These are phyloP conservation scores for Schizotus pectinicornis DNA, from an alignment of 2,888 invertebrate species.

Conservation along the genomic window DNA sequence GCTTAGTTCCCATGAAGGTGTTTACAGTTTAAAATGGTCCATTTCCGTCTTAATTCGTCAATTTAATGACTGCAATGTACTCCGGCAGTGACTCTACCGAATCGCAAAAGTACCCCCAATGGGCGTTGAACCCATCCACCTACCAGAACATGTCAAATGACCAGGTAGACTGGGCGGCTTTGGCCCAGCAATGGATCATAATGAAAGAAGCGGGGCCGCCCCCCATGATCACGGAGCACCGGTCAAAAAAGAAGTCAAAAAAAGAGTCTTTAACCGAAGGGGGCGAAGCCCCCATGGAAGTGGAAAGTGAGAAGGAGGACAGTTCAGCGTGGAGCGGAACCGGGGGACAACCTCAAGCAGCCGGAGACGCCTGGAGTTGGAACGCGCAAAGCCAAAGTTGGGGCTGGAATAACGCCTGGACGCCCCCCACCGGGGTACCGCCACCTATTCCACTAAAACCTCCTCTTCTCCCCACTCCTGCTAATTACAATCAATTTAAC, in stretches of 20 bases:
- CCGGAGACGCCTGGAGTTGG: constrained; percentile 50
- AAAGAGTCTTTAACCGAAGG: constrained; percentile 58
- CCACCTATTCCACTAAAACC: constrained; percentile 45
- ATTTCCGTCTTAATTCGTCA: not conserved
- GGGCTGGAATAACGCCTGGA: constrained; percentile 56
- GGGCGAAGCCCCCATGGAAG: constrained; percentile 89
- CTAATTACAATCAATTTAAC: constrained; percentile 45
- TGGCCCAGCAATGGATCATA: constrained; percentile 98
- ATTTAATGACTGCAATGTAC: constrained; percentile 57
- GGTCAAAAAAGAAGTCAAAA: constrained; percentile 22
- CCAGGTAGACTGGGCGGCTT: constrained; percentile 94
- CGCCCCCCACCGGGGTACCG: constrained; percentile 53
- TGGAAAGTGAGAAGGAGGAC: constrained; percentile 78
- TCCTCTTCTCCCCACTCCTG: constrained; percentile 55
- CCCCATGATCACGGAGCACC: constrained; percentile 42
- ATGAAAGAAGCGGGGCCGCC: constrained; percentile 79
- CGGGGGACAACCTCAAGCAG: constrained; percentile 52
- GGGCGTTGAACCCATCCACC: constrained; percentile 81
- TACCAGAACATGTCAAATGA: constrained; percentile 84
- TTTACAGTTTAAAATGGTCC: not conserved
- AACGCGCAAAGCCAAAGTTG: constrained; percentile 59
- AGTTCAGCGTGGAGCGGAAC: constrained; percentile 56
- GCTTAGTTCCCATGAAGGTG: not conserved
- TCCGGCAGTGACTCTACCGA: constrained; percentile 64
- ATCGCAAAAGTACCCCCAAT: constrained; percentile 72